Evolutionary conservation across 2,888 invertebrate genomes (phyloP).

Genomic region (Pristionchus exspectatus): DNA sequence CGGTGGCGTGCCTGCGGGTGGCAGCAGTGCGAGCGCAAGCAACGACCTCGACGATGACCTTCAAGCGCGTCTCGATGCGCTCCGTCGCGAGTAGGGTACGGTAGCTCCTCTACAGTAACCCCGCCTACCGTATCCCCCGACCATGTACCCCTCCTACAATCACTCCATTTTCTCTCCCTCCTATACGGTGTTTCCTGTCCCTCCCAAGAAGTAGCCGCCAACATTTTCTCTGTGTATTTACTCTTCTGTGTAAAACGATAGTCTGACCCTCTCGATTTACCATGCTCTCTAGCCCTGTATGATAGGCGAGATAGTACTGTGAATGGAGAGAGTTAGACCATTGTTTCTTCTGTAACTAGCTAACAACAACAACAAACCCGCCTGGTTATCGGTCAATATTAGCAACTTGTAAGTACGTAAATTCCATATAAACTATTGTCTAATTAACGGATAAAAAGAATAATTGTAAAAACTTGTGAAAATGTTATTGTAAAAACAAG

Average conservation of each 20-base stretch:
- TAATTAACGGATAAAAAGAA: background rate
- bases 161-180: slow-evolving; percentile 5
- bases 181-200: slow-evolving; percentile 26
- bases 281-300: background rate
- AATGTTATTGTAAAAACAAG: slow-evolving; percentile 84
- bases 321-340: no score
- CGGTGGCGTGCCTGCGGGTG: slow-evolving; percentile 56
- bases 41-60: slow-evolving; percentile 93
- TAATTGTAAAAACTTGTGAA: slow-evolving; percentile 82
- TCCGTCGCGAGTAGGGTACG: slow-evolving; percentile 86
- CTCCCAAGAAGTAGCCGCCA: background rate
- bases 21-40: slow-evolving; percentile 56
- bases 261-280: background rate
- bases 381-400: slow-evolving; percentile 1
- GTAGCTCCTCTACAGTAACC: background rate
- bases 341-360: background rate
- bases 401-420: slow-evolving; percentile 30
- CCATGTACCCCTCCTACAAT: background rate
- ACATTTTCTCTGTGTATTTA: slow-evolving; percentile 24
- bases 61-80: slow-evolving; percentile 95
- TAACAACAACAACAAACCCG: background rate
- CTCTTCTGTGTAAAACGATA: background rate
- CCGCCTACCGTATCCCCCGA: background rate
- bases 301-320: no score
- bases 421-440: slow-evolving; percentile 12